Evolutionary conservation across 2,888 invertebrate genomes (phyloP).

Genomic region (Aphrophora alni): DNA sequence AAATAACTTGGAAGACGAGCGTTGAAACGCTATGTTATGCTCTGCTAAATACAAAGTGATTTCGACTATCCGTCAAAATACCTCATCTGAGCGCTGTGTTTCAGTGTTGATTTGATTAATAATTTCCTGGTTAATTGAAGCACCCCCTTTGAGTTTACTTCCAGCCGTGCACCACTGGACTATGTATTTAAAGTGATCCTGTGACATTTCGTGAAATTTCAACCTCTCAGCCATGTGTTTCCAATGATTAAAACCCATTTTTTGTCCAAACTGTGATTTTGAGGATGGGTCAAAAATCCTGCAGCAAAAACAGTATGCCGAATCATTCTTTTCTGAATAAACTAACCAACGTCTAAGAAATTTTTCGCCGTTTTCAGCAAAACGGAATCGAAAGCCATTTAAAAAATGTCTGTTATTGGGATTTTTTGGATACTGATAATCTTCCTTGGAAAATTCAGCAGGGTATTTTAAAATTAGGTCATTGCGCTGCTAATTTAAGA

Average conservation of each 20-base stretch:
- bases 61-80: constrained; percentile 22
- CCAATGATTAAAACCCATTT: not conserved
- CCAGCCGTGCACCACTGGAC: no score
- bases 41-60: constrained; percentile 30
- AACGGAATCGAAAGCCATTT: not conserved
- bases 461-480: no score
- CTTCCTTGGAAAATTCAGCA: not conserved
- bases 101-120: not conserved
- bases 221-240: no score
- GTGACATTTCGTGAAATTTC: no score
- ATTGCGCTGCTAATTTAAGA: no score
- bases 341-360: not conserved
- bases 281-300: not conserved
- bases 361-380: not conserved
- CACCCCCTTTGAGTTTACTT: no score
- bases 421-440: not conserved
- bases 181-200: no score
- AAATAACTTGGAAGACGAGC: constrained; percentile 18
- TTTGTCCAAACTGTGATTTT: not conserved
- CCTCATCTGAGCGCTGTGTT: not conserved
- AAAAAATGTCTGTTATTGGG: not conserved
- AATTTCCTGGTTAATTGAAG: not conserved
- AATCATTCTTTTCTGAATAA: not conserved
- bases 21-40: constrained; percentile 24
- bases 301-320: not conserved